Percentiles rank a stretch among this genome's conserved stretches.
Evolutionary conservation across 2,113 vertebrate species (phyloP).

Genomic region (Halichoerus grypus): DNA sequence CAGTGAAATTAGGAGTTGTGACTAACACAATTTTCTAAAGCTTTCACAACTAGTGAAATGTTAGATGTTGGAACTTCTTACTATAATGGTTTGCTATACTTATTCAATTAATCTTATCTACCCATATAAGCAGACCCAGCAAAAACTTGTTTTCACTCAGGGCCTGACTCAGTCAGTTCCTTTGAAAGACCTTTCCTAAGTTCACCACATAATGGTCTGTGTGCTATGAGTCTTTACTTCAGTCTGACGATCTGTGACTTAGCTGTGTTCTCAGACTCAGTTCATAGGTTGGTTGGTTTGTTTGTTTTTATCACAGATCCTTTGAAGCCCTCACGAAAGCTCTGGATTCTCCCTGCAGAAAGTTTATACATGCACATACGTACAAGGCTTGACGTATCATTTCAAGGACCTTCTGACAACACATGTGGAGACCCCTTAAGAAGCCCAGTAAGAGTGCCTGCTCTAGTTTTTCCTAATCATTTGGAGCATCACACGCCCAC

Average conservation of each 20-base stretch:
- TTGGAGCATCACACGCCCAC: background rate
- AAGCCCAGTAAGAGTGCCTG: background rate
- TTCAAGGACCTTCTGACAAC: background rate
- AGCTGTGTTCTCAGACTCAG: background rate
- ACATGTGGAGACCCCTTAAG: background rate
- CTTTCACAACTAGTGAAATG: background rate
- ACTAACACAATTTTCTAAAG: background rate
- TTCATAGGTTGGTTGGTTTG: background rate
- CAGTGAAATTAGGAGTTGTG: background rate
- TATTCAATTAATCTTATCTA: constrained; percentile 9
- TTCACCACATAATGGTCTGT: background rate
- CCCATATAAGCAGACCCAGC: background rate
- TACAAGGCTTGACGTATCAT: background rate
- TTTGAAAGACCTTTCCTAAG: background rate
- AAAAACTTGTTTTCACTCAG: background rate
- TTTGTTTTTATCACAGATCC: background rate
- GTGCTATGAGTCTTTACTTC: background rate
- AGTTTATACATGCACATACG: background rate
- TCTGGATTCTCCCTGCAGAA: background rate
- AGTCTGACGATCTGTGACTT: background rate
- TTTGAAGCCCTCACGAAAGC: background rate
- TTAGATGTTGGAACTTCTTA: background rate
- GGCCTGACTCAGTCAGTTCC: background rate
- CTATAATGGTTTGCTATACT: background rate
- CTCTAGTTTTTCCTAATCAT: background rate